A percentile compares a stretch with the other conserved stretches of the same genome.
Evolutionary conservation across 2,888 invertebrate genomes (phyloP).

Genomic region (Candidula unifasciata): DNA sequence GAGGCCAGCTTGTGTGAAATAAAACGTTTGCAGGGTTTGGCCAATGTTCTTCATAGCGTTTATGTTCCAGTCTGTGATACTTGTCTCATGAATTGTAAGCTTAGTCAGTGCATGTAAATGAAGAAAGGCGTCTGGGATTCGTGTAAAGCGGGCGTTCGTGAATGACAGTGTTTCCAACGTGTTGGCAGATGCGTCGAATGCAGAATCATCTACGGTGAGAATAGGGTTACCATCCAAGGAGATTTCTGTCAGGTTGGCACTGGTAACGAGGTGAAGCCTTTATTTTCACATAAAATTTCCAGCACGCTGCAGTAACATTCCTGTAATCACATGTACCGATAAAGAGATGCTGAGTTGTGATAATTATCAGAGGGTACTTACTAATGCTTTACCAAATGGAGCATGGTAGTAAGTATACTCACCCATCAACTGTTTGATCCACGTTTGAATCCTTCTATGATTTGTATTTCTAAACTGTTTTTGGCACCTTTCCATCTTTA

Average conservation of each 20-base stretch:
- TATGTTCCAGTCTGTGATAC: neutral
- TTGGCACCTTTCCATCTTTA: too few species aligned
- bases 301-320: too few species aligned
- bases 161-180: neutral
- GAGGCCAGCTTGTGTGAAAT: neutral
- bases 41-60: neutral
- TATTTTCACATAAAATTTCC: too few species aligned
- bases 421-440: too few species aligned
- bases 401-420: too few species aligned
- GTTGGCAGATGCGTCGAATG: neutral
- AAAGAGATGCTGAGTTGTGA: too few species aligned
- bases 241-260: neutral
- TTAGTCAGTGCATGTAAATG: neutral
- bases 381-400: too few species aligned
- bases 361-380: too few species aligned
- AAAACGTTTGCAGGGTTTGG: neutral
- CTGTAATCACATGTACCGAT: too few species aligned
- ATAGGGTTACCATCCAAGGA: neutral
- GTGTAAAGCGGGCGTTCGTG: neutral
- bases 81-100: neutral
- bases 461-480: too few species aligned
- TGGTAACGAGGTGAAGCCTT: too few species aligned
- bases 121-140: slow-evolving; percentile 12
- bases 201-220: neutral
- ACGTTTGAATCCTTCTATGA: too few species aligned